Evolutionary conservation across 1,140 invertebrate species (phyloP).

Genomic region (Zaprionus tsacasi): DNA sequence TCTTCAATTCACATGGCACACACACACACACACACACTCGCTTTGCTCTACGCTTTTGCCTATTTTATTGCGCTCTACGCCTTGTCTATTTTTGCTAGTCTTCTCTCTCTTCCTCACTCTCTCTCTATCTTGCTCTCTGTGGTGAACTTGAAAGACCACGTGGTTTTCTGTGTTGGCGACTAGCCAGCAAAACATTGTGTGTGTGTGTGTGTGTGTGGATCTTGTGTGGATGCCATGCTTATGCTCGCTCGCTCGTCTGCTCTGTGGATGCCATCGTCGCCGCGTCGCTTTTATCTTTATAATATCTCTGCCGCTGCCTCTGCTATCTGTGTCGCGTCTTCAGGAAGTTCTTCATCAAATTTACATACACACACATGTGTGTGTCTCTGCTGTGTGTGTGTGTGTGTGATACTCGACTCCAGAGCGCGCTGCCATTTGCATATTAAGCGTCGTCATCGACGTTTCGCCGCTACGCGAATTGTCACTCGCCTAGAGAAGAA

Average conservation of each 20-base stretch:
- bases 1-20: constrained; percentile 63
- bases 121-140: constrained; percentile 31
- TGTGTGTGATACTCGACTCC: constrained; percentile 21
- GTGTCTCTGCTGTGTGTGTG: not conserved
- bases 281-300: constrained; percentile 46
- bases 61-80: constrained; percentile 67
- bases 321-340: constrained; percentile 34
- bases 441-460: constrained; percentile 54
- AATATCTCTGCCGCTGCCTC: constrained; percentile 30
- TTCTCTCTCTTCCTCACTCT: constrained; percentile 27
- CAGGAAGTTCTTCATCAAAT: constrained; percentile 76
- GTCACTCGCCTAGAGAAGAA: constrained; percentile 25
- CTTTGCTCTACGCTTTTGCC: constrained; percentile 51
- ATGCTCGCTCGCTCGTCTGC: not conserved
- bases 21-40: constrained; percentile 27
- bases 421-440: constrained; percentile 53
- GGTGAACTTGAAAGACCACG: constrained; percentile 76
- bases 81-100: constrained; percentile 58
- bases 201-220: constrained; percentile 30
- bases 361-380: constrained; percentile 53
- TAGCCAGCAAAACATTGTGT: constrained; percentile 39
- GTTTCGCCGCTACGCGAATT: constrained; percentile 15
- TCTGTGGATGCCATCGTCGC: constrained; percentile 45
- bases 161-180: constrained; percentile 56
- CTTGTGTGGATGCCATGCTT: constrained; percentile 37